Base-by-base conservation (phyloP, 2,888 invertebrate genomes). In the Pilophorus perplexus region DNA sequence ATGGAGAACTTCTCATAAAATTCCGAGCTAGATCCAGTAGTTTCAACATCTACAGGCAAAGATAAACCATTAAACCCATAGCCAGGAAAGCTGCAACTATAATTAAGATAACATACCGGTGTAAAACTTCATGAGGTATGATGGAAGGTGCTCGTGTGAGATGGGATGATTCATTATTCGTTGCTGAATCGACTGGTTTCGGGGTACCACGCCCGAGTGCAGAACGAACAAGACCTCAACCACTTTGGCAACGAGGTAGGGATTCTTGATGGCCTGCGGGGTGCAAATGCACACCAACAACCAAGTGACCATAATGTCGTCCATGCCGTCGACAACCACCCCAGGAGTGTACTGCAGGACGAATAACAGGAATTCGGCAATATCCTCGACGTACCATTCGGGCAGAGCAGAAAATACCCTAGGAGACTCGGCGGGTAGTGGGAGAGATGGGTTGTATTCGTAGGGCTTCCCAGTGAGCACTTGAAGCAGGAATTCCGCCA, bases 1-100 rank as follows among this genome's bases (percentile, higher is more conserved):
- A 99, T 98, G 10, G 94, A 93, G 79, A 99, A 99, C 80, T 99
- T 99, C 79, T 98, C 98, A 76, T 97, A 99, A 80, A 99, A 99
- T 80, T 99, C 99, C 33, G 93, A 94, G 78, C 93, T 94, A 72
- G 96, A 92, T 8, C 98, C 98, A 8, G 97, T 98, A 10, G 93
- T 92, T 80, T 98, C 98, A 65, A 97, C 93, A 74, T 96, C 96
- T 73, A 52, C 33, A 33, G 12, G 33, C 33, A 33, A 8, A 12
- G 33, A 33, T 8, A 33, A 12, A 33, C 12, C 12, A 33, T 33
- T 8, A 33, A 33, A 33, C 33, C 6, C 33, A 12, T n/a, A 33
- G 12, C 33, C 12, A 33, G 12, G 12, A 33, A 12, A 8, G 6
- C 6, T 33, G 6, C 33, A 33, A 33, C 33, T 33, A 33, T 12